A percentile compares a stretch with the other conserved stretches of the same genome.
phyloP scores from a whole-genome alignment of 2,888 invertebrate species.

The Thera obeliscata region DNA sequence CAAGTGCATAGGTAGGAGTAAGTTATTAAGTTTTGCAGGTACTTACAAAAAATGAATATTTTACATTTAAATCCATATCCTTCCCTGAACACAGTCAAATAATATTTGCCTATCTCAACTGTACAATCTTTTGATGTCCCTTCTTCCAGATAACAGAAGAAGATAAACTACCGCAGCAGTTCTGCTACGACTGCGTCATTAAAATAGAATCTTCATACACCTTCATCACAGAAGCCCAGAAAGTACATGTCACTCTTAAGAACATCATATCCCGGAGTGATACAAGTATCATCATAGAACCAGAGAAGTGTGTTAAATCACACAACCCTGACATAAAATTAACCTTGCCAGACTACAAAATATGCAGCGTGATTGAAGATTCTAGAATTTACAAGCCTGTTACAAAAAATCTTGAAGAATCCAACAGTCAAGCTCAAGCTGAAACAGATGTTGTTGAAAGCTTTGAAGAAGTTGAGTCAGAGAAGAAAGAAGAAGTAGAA shows the following conservation, averaged over 20 bases:
- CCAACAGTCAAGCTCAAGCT: neutral
- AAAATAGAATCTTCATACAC: conserved; percentile 78
- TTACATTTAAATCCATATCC: too few species aligned
- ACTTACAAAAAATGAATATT: too few species aligned
- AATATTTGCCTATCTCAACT: too few species aligned
- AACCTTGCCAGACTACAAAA: conserved; percentile 63
- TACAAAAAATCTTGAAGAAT: conserved; percentile 25
- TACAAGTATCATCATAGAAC: conserved; percentile 65
- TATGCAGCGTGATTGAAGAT: conserved; percentile 54
- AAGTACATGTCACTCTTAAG: conserved; percentile 64
- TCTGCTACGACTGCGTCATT: conserved; percentile 77
- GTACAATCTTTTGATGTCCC: neutral
- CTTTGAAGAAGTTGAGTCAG: conserved; percentile 17
- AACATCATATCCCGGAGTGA: conserved; percentile 62
- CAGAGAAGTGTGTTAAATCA: conserved; percentile 43
- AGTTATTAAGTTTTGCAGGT: too few species aligned
- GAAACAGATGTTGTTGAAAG: conserved; percentile 5
- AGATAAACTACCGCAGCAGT: conserved; percentile 77
- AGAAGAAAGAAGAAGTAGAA: conserved; percentile 8
- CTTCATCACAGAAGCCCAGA: conserved; percentile 75
- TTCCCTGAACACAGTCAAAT: too few species aligned
- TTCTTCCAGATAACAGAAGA: conserved; percentile 62
- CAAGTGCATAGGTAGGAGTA: too few species aligned
- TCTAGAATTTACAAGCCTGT: conserved; percentile 43
- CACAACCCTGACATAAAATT: conserved; percentile 49